Base-by-base conservation (phyloP, 2,797 vertebrate genomes). In the Acanthurus lineatus region DNA sequence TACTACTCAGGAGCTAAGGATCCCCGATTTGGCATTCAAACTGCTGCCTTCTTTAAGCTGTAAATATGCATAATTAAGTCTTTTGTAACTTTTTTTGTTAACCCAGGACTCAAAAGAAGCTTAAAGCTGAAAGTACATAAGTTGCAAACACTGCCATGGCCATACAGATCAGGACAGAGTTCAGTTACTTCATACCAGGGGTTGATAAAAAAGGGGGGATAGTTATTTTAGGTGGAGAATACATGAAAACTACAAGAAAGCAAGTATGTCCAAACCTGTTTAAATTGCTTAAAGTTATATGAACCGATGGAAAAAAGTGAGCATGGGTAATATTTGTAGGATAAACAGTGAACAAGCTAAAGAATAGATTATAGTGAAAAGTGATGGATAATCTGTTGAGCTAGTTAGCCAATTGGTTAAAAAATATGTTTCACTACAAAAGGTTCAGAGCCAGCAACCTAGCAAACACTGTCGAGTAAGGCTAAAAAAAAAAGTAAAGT, bases 21-120 rank as follows among this genome's bases (percentile, higher is more conserved):
- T 35, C 45, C n/a, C 20, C 6, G 44, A 42, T 47, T 17, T 22
- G 14, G 16, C 52, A 68, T 82, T 59, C 16, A 68, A 61, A 76
- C 25, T 57, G 20, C 25, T 16, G 22, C 22, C 20, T 49, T 40
- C 20, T 59, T 40, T 25, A 53, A 59, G 28, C 15, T 58, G 22
- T 45, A 35, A 14, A 10, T 60, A 15, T 45, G 5, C 12, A 56
- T 62, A 47, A 54, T 56, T 28, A 8, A 10, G 40, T 14, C 15
- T 69, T n/a, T n/a, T 47, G 51, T 6, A 19, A 22, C 10, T 0
- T 3, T 1, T 20, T 54, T 7, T n/a, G 28, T 19, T 9, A 12
- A 35, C 49, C 45, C 7, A 35, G 59, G 45, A 15, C n/a, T 35
- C 2, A 6, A 17, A 6, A 20, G 5, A 69, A 57, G 44, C 8